Evolutionary conservation across 1,140 invertebrate species (phyloP), one percentile per base, ranked within the genome.

Genomic region (Lamellibrachia luymesi): DNA sequence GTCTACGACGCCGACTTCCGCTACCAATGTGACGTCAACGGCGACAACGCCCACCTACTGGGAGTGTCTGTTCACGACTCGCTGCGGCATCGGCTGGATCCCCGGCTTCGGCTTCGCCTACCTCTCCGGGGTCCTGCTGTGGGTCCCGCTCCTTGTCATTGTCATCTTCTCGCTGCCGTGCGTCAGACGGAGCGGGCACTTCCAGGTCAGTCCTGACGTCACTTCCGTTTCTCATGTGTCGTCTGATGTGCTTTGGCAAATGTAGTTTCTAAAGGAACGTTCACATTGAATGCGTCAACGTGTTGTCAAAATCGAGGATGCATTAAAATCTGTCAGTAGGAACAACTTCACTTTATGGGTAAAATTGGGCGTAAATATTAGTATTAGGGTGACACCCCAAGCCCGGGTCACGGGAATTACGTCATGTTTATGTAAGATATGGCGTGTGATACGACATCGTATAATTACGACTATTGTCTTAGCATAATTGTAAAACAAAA

Each of bases 111-210:
- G 95, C 0, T 97, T 97, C 91, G 98, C 98, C 0, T 98, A 98
- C 96, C 98, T 98, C 0, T 99, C 98, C 1, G 99, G 99, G 0
- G 96, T 98, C 27, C 97, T 97, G 1, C 96, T 99, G 0, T 96
- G 98, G 49, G 94, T 97, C 5, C 97, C 98, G 52, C 96, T 99
- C 0, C 93, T 97, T 4, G 96, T 98, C 4, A 98, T 99, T 97
- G 97, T 98, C 51, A 96, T 98, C 0, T 98, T 98, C 95, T 98
- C 98, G 0, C 97, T 98, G 96, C 97, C 98, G 0, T 98, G 98
- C 95, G 98, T 99, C 0, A 96, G 98, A 92, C 97, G 98, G 93
- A 98, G 98, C 52, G 98, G 98, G n/a, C 98, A 98, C 95, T 99
- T 99, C 96, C 98, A 99, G 97, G 98, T 98, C 94, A n/a, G 90